These are phyloP conservation scores for Quadriops clusia DNA, from an alignment of 2,888 invertebrate genomes.

Conservation along the genomic window DNA sequence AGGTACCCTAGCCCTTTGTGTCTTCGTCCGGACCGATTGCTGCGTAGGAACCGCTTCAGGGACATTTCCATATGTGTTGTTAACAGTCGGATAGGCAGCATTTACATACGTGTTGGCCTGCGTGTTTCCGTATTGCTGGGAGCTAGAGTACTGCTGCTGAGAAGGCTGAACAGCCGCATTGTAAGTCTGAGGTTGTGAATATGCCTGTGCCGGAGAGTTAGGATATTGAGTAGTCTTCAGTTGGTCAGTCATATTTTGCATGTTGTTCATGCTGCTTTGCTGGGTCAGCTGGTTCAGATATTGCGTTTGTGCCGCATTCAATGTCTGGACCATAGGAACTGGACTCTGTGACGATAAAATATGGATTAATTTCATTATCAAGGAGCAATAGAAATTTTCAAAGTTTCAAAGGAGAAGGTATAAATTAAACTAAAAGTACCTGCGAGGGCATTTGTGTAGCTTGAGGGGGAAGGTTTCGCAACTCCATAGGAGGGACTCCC, in stretches of 20 bases:
- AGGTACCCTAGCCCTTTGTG: conserved; percentile 62
- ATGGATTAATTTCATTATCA: conserved; percentile 1
- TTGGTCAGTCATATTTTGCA: conserved; percentile 34
- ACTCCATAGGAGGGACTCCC: no score
- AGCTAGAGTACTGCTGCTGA: conserved; percentile 14
- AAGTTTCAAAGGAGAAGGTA: no score
- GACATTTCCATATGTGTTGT: conserved; percentile 17
- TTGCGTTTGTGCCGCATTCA: conserved; percentile 48
- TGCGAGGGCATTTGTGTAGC: conserved; percentile 1
- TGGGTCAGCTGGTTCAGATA: conserved; percentile 47
- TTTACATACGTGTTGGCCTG: conserved; percentile 23
- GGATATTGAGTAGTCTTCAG: conserved; percentile 11
- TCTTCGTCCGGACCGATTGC: conserved; percentile 40
- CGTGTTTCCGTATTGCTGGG: conserved; percentile 23
- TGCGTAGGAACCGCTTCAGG: conserved; percentile 11
- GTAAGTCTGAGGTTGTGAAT: conserved; percentile 20
- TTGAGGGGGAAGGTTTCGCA: no score
- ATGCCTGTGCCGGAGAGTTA: conserved; percentile 5
- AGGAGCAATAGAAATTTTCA: conserved; percentile 2
- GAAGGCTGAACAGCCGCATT: conserved; percentile 14
- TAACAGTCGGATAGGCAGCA: conserved; percentile 20
- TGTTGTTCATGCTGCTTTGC: conserved; percentile 43
- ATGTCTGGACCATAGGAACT: conserved; percentile 35
- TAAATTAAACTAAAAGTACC: no score
- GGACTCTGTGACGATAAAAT: conserved; percentile 22